Conservation (phyloP, 1,140 invertebrate species). For the Hirudo medicinalis region DNA sequence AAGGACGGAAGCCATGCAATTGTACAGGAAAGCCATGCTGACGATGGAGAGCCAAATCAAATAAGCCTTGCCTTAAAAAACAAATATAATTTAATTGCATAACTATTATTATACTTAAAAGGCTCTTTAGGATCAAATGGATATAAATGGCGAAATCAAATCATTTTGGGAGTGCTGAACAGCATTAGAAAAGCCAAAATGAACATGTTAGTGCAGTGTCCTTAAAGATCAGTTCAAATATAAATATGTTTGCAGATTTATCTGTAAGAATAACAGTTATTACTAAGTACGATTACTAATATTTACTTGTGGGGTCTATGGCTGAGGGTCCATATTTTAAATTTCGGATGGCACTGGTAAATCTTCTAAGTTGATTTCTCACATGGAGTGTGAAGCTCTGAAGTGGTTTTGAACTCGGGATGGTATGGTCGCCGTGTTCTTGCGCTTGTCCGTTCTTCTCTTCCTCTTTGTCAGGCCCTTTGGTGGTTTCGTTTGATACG, state of each 20-base stretch:
- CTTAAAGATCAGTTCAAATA: no score
- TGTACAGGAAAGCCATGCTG: conserved; percentile 67
- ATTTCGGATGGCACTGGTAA: neutral
- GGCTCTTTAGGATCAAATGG: neutral
- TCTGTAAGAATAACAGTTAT: neutral
- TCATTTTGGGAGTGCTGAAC: neutral
- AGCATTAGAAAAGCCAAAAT: neutral
- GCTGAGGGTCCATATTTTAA: neutral
- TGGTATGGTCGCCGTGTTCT: neutral
- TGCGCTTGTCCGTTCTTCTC: neutral
- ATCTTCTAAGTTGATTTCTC: neutral
- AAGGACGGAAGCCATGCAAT: conserved; percentile 70
- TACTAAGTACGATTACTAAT: neutral
- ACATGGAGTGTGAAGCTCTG: neutral
- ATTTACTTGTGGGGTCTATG: neutral
- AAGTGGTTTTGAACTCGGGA: neutral
- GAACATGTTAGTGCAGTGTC: no score
- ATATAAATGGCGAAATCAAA: no score
- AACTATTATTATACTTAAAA: neutral
- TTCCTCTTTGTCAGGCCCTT: neutral
- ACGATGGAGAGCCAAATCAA: conserved; percentile 70
- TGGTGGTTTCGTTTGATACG: neutral
- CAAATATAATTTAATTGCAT: neutral
- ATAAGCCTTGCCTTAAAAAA: conserved; percentile 47
- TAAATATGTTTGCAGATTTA: no score